These are phyloP conservation scores for Oceanites oceanicus DNA, from an alignment of 2,113 vertebrate species.

Conservation along the genomic window DNA sequence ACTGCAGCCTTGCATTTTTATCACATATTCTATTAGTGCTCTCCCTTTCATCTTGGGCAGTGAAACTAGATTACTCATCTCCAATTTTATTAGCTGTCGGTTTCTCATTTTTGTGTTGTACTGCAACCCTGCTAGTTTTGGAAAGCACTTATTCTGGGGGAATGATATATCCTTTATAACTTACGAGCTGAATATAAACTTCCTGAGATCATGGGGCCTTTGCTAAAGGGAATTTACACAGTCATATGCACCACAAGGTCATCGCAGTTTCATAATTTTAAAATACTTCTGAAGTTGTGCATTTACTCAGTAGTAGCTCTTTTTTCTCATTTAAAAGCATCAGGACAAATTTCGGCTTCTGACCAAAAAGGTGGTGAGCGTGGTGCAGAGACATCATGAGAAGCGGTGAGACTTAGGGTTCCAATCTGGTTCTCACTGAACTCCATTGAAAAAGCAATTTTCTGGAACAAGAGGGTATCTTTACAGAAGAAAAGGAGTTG, in stretches of 20 bases:
- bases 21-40: not conserved
- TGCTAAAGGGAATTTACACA: not conserved
- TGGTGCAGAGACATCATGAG: not conserved
- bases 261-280: not conserved
- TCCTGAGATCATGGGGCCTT: not conserved
- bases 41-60: slow-evolving; percentile 12
- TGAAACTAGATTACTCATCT: slow-evolving; percentile 31
- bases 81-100: not conserved
- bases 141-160: not conserved
- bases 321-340: not conserved
- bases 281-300: not conserved
- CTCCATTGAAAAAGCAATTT: not conserved
- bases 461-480: not conserved
- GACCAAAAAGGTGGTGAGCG: not conserved
- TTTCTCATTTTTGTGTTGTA: slow-evolving; percentile 14
- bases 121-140: not conserved
- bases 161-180: not conserved
- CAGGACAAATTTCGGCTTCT: not conserved
- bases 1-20: slow-evolving; percentile 10
- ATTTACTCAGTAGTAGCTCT: not conserved
- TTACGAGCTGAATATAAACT: not conserved
- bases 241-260: not conserved
- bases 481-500: not conserved
- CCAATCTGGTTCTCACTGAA: not conserved
- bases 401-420: not conserved